These are phyloP conservation scores for Hemiprocne comata DNA, from an alignment of 2,113 vertebrate species.

Conservation along the genomic window DNA sequence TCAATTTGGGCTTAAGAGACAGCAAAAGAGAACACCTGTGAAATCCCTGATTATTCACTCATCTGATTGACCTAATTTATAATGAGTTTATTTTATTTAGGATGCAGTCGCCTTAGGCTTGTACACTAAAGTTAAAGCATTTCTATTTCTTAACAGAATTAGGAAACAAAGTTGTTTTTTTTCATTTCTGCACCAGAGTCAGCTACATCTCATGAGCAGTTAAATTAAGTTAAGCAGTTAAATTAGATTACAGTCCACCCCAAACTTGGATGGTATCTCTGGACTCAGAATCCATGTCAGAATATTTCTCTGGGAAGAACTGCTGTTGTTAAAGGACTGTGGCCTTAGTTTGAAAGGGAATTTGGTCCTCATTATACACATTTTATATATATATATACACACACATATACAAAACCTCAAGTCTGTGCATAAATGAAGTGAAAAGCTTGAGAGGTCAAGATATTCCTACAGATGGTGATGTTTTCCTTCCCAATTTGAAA, in stretches of 20 bases:
- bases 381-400: too few species aligned
- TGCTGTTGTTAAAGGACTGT: not conserved
- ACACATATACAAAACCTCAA: not conserved
- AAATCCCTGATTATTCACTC: not conserved
- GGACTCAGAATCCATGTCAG: not conserved
- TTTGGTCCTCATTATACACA: not conserved
- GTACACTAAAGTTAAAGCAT: not conserved
- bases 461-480: not conserved
- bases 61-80: not conserved
- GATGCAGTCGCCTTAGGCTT: not conserved
- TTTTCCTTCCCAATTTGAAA: not conserved
- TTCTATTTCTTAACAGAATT: not conserved
- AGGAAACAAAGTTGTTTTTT: slow-evolving; percentile 32
- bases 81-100: not conserved
- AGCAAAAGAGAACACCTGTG: not conserved
- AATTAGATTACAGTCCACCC: slow-evolving; percentile 35
- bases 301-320: not conserved
- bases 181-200: not conserved
- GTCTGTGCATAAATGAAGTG: not conserved
- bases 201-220: not conserved
- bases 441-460: not conserved
- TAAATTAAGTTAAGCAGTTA: slow-evolving; percentile 50
- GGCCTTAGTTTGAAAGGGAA: not conserved
- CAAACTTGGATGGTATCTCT: slow-evolving; percentile 22
- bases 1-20: not conserved